Percentiles rank a stretch among this genome's conserved stretches.
phyloP scores from a whole-genome alignment of 1,140 invertebrate genomes.

The Scaptomyza pallida region DNA sequence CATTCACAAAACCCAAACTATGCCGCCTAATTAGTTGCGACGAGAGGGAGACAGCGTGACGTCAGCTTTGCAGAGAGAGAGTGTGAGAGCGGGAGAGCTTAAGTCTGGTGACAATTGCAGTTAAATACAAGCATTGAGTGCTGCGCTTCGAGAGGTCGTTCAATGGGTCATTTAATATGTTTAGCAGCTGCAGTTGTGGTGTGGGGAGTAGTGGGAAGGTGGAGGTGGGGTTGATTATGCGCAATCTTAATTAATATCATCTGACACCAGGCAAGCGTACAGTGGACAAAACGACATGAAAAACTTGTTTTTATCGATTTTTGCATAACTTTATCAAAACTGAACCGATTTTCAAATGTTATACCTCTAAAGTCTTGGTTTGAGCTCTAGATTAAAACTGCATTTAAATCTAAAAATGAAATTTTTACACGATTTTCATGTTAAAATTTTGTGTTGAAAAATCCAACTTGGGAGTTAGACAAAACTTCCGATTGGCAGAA shows the following conservation, averaged over 20 bases:
- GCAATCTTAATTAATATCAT: constrained; percentile 64
- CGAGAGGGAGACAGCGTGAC: constrained; percentile 13
- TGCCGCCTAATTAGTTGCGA: constrained; percentile 41
- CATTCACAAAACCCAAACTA: constrained; percentile 35
- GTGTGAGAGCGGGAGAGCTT: not conserved
- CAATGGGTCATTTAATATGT: constrained; percentile 62
- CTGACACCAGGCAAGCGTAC: constrained; percentile 4
- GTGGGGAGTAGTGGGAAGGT: no score
- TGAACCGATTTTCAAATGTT: no score
- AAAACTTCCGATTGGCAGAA: no score
- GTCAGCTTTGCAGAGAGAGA: constrained; percentile 21
- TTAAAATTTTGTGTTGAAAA: no score
- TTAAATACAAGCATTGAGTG: not conserved
- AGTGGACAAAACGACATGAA: constrained; percentile 9
- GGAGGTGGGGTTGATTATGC: constrained; percentile 27
- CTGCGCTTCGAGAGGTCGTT: constrained; percentile 24
- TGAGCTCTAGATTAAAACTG: no score
- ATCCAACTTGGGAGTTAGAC: no score
- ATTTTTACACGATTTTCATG: no score
- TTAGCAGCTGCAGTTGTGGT: constrained; percentile 18
- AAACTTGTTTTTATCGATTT: not conserved
- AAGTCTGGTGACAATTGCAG: constrained; percentile 30
- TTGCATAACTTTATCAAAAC: no score
- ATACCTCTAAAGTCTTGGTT: no score
- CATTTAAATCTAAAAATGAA: no score